Evolutionary conservation across 2,797 vertebrate genomes (phyloP).

Genomic region (Selene dorsalis): DNA sequence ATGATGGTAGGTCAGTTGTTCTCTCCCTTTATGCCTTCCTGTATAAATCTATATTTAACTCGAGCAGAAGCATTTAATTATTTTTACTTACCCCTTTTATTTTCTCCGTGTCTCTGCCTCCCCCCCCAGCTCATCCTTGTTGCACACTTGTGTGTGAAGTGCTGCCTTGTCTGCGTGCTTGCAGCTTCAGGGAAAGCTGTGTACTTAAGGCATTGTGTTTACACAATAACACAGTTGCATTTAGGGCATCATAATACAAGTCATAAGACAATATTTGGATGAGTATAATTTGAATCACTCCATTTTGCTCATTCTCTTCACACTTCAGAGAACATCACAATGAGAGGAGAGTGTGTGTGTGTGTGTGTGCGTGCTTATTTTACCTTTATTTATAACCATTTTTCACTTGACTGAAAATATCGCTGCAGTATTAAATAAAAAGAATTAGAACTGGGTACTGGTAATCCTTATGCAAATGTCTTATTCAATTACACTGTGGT

Average conservation of each 20-base stretch:
- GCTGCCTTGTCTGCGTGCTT: constrained; percentile 31
- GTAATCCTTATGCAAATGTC: constrained; percentile 85
- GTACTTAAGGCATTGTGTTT: constrained; percentile 17
- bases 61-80: not conserved
- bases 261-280: constrained; percentile 22
- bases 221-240: constrained; percentile 16
- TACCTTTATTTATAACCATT: constrained; percentile 57
- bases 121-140: not conserved
- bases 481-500: constrained; percentile 86
- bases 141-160: constrained; percentile 7
- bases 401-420: constrained; percentile 68
- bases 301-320: constrained; percentile 38
- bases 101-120: not conserved
- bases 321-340: constrained; percentile 24
- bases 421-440: constrained; percentile 76
- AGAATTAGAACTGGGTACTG: constrained; percentile 73
- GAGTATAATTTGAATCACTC: constrained; percentile 27
- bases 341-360: constrained; percentile 7
- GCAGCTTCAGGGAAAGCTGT: constrained; percentile 22
- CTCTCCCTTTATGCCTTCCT: not conserved
- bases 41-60: constrained; percentile 24
- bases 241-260: constrained; percentile 19
- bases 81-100: not conserved
- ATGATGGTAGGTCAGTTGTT: not conserved
- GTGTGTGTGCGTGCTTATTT: constrained; percentile 19